Percentiles rank a stretch among this genome's conserved stretches.
Evolutionary conservation across 1,140 invertebrate species (phyloP).

Genomic region (Coptotermes formosanus): DNA sequence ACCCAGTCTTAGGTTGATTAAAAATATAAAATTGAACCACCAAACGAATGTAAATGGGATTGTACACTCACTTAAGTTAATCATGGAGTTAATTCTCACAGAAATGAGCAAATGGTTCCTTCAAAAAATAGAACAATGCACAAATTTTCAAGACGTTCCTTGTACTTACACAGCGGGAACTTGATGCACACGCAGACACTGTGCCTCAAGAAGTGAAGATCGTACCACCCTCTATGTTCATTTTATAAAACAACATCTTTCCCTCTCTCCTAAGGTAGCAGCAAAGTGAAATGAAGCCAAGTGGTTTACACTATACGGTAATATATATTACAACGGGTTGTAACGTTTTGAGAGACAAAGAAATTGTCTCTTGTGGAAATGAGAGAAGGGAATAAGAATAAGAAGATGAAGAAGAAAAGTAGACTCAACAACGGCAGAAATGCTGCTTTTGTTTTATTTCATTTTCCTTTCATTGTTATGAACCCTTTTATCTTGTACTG

Average conservation of each 20-base stretch:
- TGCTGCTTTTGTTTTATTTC: background rate
- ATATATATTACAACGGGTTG: constrained; percentile 7
- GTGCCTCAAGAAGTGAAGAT: background rate
- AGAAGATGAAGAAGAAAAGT: background rate
- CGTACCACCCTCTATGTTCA: background rate
- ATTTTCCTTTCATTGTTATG: constrained; percentile 17
- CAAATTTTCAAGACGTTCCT: background rate
- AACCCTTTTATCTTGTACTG: constrained; percentile 10
- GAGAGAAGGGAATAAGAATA: background rate
- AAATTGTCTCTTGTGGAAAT: constrained; percentile 16
- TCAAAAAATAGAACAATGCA: background rate
- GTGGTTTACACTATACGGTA: constrained; percentile 6
- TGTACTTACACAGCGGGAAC: background rate
- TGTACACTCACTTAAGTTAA: background rate
- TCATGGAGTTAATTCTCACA: background rate
- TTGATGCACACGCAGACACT: background rate
- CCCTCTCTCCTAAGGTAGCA: background rate
- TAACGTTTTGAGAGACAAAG: constrained; percentile 19
- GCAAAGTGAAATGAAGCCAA: constrained; percentile 11
- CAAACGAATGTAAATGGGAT: background rate
- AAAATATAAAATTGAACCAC: too few species aligned
- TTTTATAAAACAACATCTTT: background rate
- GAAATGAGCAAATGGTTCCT: background rate
- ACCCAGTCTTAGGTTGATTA: too few species aligned
- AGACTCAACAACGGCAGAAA: background rate